Percentiles rank a stretch among this genome's conserved stretches.
phyloP scores from a whole-genome alignment of 1,140 invertebrate genomes.

The Asobara japonica region DNA sequence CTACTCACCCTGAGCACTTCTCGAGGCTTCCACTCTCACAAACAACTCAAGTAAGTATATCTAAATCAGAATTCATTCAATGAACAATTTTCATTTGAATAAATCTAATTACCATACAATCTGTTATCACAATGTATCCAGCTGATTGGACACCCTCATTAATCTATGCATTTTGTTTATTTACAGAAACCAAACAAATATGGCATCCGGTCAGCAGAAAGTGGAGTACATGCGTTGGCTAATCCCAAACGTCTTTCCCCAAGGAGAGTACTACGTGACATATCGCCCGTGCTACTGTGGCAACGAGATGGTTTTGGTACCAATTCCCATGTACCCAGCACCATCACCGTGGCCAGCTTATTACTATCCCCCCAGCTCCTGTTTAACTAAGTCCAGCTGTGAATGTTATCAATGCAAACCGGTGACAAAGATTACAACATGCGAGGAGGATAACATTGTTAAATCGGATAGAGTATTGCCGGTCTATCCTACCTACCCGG shows the following conservation, averaged over 20 bases:
- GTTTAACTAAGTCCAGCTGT: not conserved
- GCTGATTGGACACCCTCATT: too few species aligned
- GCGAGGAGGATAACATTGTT: not conserved
- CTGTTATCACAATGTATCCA: too few species aligned
- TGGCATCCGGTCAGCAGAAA: not conserved
- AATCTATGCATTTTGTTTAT: too few species aligned
- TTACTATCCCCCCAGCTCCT: not conserved
- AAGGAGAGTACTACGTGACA: not conserved
- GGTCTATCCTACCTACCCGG: not conserved
- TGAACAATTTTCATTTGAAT: too few species aligned
- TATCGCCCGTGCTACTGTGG: not conserved
- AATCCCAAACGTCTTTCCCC: not conserved
- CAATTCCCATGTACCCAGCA: not conserved
- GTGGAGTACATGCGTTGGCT: not conserved
- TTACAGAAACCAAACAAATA: not conserved
- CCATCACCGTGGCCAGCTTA: not conserved
- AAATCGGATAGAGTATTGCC: not conserved
- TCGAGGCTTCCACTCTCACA: too few species aligned
- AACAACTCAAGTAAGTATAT: too few species aligned
- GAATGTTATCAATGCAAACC: not conserved
- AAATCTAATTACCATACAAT: too few species aligned
- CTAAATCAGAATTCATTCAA: too few species aligned
- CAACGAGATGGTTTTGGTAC: not conserved
- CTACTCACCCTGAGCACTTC: too few species aligned
- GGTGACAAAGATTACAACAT: not conserved